A percentile compares a stretch with the other conserved stretches of the same genome.
Evolutionary conservation across 2,113 vertebrate genomes (phyloP).

Genomic region (Eretmodus cyanostictus): DNA sequence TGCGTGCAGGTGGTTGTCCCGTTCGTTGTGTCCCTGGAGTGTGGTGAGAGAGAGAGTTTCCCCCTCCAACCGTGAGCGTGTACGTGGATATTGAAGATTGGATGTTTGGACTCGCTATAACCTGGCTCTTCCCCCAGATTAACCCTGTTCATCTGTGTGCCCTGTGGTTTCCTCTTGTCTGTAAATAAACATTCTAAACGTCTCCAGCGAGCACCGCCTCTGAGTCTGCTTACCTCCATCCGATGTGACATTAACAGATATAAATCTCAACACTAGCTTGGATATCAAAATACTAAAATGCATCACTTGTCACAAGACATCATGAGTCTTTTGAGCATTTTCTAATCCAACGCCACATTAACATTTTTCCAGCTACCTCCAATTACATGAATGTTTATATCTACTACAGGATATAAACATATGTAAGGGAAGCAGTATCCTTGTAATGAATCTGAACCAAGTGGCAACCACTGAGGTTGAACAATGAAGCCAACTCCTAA

Average conservation of each 20-base stretch:
- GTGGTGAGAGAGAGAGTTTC: not conserved
- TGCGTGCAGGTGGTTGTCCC: not conserved
- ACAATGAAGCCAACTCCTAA: not conserved
- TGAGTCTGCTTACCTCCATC: fast-evolving
- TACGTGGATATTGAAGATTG: fast-evolving
- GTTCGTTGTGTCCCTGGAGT: fast-evolving
- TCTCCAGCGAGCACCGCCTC: fast-evolving
- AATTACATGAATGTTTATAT: not conserved
- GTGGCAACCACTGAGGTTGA: not conserved
- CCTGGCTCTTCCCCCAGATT: not conserved
- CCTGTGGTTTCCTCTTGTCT: fast-evolving
- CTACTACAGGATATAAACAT: not conserved
- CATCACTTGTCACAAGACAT: not conserved
- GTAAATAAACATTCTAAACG: fast-evolving
- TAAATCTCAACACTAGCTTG: not conserved
- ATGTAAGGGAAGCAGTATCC: not conserved
- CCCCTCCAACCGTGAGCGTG: fast-evolving
- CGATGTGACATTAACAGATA: not conserved
- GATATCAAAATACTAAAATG: not conserved
- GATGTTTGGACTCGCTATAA: not conserved
- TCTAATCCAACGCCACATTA: not conserved
- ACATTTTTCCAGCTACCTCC: not conserved
- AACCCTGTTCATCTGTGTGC: fast-evolving
- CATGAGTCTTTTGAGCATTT: not conserved
- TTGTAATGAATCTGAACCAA: fast-evolving